These are phyloP conservation scores for Mycetomoellerius zeteki DNA, from an alignment of 1,140 invertebrate genomes.

Conservation along the genomic window DNA sequence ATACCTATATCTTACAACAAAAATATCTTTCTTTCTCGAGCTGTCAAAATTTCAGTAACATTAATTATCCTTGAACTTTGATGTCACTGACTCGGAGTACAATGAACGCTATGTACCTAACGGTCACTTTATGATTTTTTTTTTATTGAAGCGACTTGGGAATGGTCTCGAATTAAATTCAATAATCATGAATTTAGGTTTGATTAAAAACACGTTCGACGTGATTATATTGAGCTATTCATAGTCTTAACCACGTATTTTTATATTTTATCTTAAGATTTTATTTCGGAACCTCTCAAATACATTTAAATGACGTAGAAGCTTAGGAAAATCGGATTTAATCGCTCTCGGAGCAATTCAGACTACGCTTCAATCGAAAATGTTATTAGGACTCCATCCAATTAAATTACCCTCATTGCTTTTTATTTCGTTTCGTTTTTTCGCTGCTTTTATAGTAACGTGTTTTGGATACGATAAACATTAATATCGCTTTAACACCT, in stretches of 20 bases:
- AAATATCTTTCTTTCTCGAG: not conserved
- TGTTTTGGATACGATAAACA: not conserved
- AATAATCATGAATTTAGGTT: slow-evolving; percentile 36
- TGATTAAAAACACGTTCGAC: slow-evolving; percentile 38
- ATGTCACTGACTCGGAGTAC: not conserved
- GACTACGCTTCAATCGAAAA: slow-evolving; percentile 26
- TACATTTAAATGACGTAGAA: slow-evolving; percentile 11
- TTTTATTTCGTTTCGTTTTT: not conserved
- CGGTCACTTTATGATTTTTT: not conserved
- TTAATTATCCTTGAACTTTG: not conserved
- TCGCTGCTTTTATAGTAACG: not conserved
- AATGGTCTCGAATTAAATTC: slow-evolving; percentile 1
- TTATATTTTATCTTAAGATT: slow-evolving; percentile 9
- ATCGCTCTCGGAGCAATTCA: not conserved
- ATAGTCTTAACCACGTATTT: not conserved
- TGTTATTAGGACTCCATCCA: not conserved
- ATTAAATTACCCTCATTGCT: slow-evolving; percentile 18
- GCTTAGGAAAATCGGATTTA: slow-evolving; percentile 22
- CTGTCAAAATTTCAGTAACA: not conserved
- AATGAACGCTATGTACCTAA: not conserved
- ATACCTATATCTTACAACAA: not conserved
- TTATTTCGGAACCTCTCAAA: not conserved
- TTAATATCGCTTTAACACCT: not conserved
- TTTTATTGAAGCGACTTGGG: not conserved
- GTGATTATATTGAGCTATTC: not conserved